Percentiles rank a stretch among this genome's conserved stretches.
These are phyloP conservation scores for Girardinichthys multiradiatus DNA, from an alignment of 2,113 vertebrate species.

Conservation along the genomic window DNA sequence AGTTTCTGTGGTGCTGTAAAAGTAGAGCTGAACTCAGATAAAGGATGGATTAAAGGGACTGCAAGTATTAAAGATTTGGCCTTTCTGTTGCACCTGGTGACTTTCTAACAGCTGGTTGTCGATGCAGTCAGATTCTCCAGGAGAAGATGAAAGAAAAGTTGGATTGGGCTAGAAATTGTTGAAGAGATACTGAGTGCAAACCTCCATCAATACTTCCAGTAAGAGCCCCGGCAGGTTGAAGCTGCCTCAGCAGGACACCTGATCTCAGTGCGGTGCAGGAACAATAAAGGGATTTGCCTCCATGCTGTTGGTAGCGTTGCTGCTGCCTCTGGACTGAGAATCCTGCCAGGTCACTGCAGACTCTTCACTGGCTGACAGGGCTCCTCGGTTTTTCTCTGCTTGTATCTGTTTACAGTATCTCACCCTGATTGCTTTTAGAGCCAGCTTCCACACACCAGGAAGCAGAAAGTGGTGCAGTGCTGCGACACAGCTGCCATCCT, in stretches of 20 bases:
- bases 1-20: slow-evolving; percentile 30
- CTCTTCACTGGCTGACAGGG: slow-evolving; percentile 1
- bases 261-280: slow-evolving; percentile 27
- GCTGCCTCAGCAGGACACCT: slow-evolving; percentile 11
- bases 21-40: not conserved
- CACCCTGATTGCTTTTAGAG: slow-evolving; percentile 41
- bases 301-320: not conserved
- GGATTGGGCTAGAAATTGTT: slow-evolving; percentile 29
- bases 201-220: slow-evolving; percentile 10
- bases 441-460: slow-evolving; percentile 7
- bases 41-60: not conserved
- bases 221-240: slow-evolving; percentile 1
- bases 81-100: slow-evolving; percentile 10
- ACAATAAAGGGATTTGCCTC: slow-evolving; percentile 13
- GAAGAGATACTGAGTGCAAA: slow-evolving; percentile 48
- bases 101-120: slow-evolving; percentile 44
- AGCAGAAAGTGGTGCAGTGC: slow-evolving; percentile 71
- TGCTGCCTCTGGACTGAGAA: not conserved
- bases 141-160: slow-evolving; percentile 39
- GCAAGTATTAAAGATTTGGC: slow-evolving; percentile 11
- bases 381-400: slow-evolving; percentile 8
- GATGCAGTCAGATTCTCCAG: slow-evolving; percentile 29
- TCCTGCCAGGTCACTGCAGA: slow-evolving; percentile 59
- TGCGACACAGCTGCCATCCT: slow-evolving; percentile 68
- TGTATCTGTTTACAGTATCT: slow-evolving; percentile 57